Evolutionary conservation across 2,888 invertebrate species (phyloP), one percentile per base, ranked within the genome.

Genomic region (Drosophila limbata): DNA sequence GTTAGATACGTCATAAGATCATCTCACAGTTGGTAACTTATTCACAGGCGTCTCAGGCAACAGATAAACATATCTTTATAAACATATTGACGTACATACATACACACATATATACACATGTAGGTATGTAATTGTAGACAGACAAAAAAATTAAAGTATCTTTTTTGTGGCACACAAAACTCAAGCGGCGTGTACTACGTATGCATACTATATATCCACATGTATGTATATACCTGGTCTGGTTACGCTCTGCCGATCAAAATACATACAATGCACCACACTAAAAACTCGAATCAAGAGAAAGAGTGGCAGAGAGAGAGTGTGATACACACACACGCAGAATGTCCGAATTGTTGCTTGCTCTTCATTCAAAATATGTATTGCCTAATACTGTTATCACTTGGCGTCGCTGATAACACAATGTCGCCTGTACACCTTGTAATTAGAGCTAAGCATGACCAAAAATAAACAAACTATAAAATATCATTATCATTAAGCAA

Each of bases 181-280:
- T 48, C 40, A 44, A 55, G 55, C 66, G 69, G 60, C 66, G 67
- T 9, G 19, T 25, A 50, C 15, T 25, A 50, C 15, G 40, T n/a
- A 42, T n/a, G n/a, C 6, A 15, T 11, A 51, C 4, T 28, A 25
- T 25, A 0, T 25, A 25, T 25, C 33, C 71, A 62, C 73, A 69
- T 6, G 5, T 25, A 25, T 25, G 25, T 45, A 40, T 71, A 62
- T 73, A 69, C 68, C 76, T 45, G 74, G 86, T 71, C 73, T 78
- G 85, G 88, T 89, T 84, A 75, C 85, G 85, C 85, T 85, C 89
- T 76, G 78, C 10, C 80, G 83, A 72, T 73, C 83, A 84, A 79
- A 75, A 82, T 73, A 84, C 83, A 63, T 17, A 51, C 70, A 73
- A 77, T 83, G 56, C 72, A 79, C 44, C 62, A 50, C 61, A 73